Evolutionary conservation across 1,140 invertebrate genomes (phyloP).

Genomic region (Papilio polyxenes): DNA sequence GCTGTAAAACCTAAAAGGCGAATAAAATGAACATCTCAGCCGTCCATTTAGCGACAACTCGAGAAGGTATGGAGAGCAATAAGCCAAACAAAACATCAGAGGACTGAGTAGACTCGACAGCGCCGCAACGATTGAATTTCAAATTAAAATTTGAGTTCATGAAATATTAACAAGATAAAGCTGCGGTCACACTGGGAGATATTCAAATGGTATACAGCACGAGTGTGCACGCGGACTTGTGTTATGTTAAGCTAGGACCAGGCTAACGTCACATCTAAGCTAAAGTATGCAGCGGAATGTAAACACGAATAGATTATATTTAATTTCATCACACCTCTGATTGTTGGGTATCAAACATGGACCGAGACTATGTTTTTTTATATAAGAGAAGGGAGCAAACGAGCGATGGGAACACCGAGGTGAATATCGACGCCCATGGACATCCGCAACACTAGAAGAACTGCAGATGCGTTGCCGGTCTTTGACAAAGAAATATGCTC

Average conservation of each 20-base stretch:
- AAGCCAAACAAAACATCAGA: constrained; percentile 46
- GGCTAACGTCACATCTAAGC: constrained; percentile 31
- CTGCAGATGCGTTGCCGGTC: too few relatives aligned
- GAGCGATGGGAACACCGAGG: too few relatives aligned
- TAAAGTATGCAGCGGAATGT: background rate
- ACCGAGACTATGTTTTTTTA: too few relatives aligned
- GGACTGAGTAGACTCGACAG: constrained; percentile 35
- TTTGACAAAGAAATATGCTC: too few relatives aligned
- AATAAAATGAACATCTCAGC: constrained; percentile 6
- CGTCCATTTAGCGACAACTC: constrained; percentile 1
- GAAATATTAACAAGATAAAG: constrained; percentile 66
- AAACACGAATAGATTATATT: background rate
- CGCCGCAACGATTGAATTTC: constrained; percentile 55
- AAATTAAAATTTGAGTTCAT: constrained; percentile 64
- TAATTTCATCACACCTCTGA: background rate
- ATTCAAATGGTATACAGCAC: constrained; percentile 64
- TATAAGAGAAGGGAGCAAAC: too few relatives aligned
- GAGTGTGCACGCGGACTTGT: constrained; percentile 54
- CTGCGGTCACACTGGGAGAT: constrained; percentile 49
- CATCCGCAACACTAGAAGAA: too few relatives aligned
- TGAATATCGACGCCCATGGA: too few relatives aligned
- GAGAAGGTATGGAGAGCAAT: constrained; percentile 24
- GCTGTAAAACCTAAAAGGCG: background rate
- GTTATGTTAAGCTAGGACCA: constrained; percentile 56
- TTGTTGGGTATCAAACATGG: background rate